phyloP scores from a whole-genome alignment of 2,797 vertebrate genomes.

The Loris lydekkerianus region DNA sequence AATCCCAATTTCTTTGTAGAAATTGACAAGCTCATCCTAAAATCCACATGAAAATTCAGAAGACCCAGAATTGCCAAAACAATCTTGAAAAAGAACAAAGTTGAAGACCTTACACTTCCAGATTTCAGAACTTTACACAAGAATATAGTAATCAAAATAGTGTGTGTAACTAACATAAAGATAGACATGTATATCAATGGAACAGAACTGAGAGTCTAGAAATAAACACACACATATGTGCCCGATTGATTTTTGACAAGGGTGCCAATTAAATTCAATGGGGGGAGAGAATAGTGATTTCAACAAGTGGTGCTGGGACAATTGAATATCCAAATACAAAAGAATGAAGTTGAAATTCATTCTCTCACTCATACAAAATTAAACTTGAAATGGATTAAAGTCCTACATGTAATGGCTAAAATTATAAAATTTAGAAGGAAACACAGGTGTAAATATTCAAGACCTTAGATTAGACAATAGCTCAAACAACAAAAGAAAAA shows the following conservation, averaged over 20 bases:
- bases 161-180: slow-evolving; percentile 46
- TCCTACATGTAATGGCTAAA: slow-evolving; percentile 3
- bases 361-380: slow-evolving; percentile 53
- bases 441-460: slow-evolving; percentile 10
- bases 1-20: slow-evolving; percentile 52
- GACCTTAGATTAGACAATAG: slow-evolving; percentile 37
- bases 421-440: slow-evolving; percentile 51
- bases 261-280: background rate
- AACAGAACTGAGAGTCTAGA: slow-evolving; percentile 49
- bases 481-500: slow-evolving; percentile 44
- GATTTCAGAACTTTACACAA: slow-evolving; percentile 53
- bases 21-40: slow-evolving; percentile 40
- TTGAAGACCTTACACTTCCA: background rate
- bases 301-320: slow-evolving; percentile 2
- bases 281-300: slow-evolving; percentile 34
- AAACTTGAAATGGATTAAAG: slow-evolving; percentile 52
- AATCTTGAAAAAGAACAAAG: slow-evolving; percentile 51
- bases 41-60: slow-evolving; percentile 51
- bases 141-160: slow-evolving; percentile 53
- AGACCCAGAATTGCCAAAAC: slow-evolving; percentile 28
- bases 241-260: slow-evolving; percentile 36
- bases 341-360: slow-evolving; percentile 45
- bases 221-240: slow-evolving; percentile 26
- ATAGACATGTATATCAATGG: slow-evolving; percentile 27
- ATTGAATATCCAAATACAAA: slow-evolving; percentile 40